Evolutionary conservation across 2,113 vertebrate genomes (phyloP).

Genomic region (Heloderma charlesbogerti): DNA sequence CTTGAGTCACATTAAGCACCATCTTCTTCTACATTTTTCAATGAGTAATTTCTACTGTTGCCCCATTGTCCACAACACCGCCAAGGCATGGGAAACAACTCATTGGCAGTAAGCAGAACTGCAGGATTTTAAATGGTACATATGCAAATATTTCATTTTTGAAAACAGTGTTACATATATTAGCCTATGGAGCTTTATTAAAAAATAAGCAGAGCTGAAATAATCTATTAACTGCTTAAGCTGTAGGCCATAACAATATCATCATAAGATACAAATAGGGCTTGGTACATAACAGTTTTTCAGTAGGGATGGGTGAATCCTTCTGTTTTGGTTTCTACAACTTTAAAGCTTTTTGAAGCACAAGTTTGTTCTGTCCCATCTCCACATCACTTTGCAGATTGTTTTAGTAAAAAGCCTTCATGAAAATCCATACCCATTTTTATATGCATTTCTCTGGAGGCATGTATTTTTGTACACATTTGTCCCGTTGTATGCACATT

Average conservation of each 20-base stretch:
- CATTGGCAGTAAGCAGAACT: neutral
- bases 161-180: neutral
- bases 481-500: too few relatives aligned
- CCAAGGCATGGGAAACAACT: conserved; percentile 4
- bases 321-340: too few relatives aligned
- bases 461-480: too few relatives aligned
- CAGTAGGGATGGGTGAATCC: too few relatives aligned
- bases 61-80: neutral
- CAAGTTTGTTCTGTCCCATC: too few relatives aligned
- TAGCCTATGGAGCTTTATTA: too few relatives aligned
- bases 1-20: neutral
- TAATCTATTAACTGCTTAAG: neutral
- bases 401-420: too few relatives aligned
- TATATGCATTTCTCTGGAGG: too few relatives aligned
- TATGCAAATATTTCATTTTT: neutral
- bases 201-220: neutral
- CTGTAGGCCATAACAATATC: neutral
- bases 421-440: too few relatives aligned
- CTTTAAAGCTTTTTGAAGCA: too few relatives aligned
- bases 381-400: too few relatives aligned
- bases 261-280: neutral
- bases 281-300: neutral
- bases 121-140: neutral
- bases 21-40: accelerated
- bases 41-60: neutral